Evolutionary conservation across 2,113 vertebrate species (phyloP), one percentile per base, ranked within the genome.

Genomic region (Toxostoma redivivum): DNA sequence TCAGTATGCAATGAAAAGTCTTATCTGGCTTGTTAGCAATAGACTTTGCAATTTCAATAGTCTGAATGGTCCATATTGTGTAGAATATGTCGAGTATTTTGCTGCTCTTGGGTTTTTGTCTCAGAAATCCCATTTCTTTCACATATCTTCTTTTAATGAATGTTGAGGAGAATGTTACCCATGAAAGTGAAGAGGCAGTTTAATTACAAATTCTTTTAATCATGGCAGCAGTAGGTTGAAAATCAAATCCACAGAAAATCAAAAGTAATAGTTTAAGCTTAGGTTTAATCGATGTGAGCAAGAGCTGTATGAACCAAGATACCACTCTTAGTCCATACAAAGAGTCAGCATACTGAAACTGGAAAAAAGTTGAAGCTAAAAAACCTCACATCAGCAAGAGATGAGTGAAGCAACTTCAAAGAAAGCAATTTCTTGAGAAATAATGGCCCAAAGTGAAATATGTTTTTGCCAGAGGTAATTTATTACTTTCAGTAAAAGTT

Each of bases 401-500:
- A 88, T 85, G 89, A 88, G 78, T 89, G 62, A 89, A 94, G 42
- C 74, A 78, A 87, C 81, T 78, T 73, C 31, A 84, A 66, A 81
- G 58, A 65, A 92, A 62, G 5, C 54, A 66, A 58, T 77, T 67
- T 91, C 78, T 61, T 74, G 88, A 64, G 85, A 65, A 90, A 86
- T 71, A 28, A 31, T 61, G 62, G 40, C 1, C 8, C 24, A 94
- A 84, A 94, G 85, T 79, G 27, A 87, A 93, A 91, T 87, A 80
- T 37, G 37, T 24, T 56, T 95, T 90, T 92, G 57, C 77, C 45
- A 89, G 86, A 87, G 40, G 33, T 94, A 73, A 88, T 85, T 78
- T 77, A 83, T 93, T 97, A 30, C 85, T 94, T 88, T 92, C 48
- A 94, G 37, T 76, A 79, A 79, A 69, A 80, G 31, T 69, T 78